These are phyloP conservation scores for Lontra canadensis DNA, from an alignment of 2,113 vertebrate genomes.

Conservation along the genomic window DNA sequence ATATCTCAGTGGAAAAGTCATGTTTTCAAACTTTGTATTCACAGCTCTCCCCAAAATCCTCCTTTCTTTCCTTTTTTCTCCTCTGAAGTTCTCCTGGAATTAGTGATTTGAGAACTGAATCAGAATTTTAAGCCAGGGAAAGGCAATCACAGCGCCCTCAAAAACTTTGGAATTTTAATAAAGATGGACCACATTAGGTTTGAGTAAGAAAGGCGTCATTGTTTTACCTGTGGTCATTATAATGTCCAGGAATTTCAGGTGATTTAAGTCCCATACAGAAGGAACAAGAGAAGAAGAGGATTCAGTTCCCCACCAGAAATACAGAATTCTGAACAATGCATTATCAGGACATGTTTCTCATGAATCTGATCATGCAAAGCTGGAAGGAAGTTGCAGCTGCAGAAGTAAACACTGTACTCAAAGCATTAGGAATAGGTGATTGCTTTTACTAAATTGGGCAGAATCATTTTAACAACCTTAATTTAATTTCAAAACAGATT, in stretches of 20 bases:
- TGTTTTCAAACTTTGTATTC: not conserved
- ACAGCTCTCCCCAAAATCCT: not conserved
- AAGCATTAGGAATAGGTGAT: not conserved
- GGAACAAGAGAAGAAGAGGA: not conserved
- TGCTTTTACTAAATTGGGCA: not conserved
- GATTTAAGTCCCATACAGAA: not conserved
- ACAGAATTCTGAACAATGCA: not conserved
- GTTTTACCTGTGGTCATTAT: not conserved
- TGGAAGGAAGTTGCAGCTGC: not conserved
- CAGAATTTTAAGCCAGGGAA: not conserved
- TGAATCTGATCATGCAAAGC: not conserved
- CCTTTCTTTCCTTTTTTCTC: not conserved
- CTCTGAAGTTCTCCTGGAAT: not conserved
- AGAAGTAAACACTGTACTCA: not conserved
- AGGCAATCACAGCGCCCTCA: not conserved
- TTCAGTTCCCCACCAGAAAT: not conserved
- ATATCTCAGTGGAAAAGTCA: not conserved
- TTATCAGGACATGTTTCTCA: not conserved
- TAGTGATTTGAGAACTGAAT: not conserved
- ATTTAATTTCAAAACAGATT: slow-evolving; percentile 54
- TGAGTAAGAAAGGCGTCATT: not conserved
- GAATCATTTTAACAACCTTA: not conserved
- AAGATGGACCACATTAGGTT: not conserved
- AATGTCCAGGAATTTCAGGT: not conserved
- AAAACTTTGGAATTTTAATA: not conserved